These are phyloP conservation scores for Hapalemur alaotrensis DNA, from an alignment of 2,797 vertebrate species.

Conservation along the genomic window DNA sequence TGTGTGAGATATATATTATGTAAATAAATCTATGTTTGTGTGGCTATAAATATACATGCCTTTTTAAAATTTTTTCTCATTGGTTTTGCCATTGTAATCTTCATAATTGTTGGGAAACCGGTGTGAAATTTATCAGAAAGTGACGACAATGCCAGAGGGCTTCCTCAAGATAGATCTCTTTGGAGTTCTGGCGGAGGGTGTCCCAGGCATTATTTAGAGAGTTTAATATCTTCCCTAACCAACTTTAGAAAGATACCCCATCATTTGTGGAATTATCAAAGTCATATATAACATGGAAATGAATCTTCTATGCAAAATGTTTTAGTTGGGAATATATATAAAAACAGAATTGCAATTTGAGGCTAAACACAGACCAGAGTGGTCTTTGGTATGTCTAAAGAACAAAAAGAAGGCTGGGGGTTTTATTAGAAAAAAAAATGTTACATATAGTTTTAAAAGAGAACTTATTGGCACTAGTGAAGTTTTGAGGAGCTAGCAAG, in stretches of 20 bases:
- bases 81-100: neutral
- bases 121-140: neutral
- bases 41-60: neutral
- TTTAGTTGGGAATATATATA: neutral
- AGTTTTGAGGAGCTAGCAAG: neutral
- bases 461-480: neutral
- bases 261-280: neutral
- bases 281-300: neutral
- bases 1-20: neutral
- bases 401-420: neutral
- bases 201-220: neutral
- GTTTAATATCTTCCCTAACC: neutral
- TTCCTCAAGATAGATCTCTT: neutral
- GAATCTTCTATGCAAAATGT: neutral
- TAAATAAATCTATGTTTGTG: neutral
- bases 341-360: neutral
- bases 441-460: neutral
- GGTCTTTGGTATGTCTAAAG: neutral
- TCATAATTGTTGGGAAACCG: neutral
- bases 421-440: neutral
- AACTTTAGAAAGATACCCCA: neutral
- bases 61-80: neutral
- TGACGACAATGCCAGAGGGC: neutral
- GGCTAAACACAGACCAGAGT: neutral
- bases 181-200: neutral